phyloP scores from a whole-genome alignment of 2,113 vertebrate genomes.

The Lota lota region DNA sequence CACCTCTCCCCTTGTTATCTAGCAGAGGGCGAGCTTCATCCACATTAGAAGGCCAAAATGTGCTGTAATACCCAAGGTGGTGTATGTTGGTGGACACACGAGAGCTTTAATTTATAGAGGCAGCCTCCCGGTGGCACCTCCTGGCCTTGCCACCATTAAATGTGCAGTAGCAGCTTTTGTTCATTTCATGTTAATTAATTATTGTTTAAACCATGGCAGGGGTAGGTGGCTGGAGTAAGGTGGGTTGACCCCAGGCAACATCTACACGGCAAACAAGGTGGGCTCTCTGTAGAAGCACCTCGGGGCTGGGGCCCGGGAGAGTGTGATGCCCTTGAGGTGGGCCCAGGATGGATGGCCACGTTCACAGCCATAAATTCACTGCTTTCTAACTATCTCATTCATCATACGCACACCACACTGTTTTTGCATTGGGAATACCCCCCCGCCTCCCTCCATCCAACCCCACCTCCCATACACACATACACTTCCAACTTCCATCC shows the following conservation, averaged over 20 bases:
- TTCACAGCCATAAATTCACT: conserved; percentile 67
- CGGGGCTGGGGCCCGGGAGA: conserved; percentile 11
- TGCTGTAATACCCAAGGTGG: conserved; percentile 53
- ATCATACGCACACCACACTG: conserved; percentile 64
- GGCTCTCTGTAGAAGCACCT: conserved; percentile 32
- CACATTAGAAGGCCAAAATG: conserved; percentile 27
- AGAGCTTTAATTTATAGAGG: conserved; percentile 55
- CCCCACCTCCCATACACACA: conserved; percentile 4
- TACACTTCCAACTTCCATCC: conserved; percentile 16
- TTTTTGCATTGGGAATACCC: conserved; percentile 14
- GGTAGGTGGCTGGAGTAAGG: neutral
- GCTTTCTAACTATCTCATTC: conserved; percentile 69
- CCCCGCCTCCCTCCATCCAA: neutral
- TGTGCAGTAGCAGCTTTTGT: conserved; percentile 58
- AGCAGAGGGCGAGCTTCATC: conserved; percentile 24
- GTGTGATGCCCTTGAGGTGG: conserved; percentile 66
- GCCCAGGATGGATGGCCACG: conserved; percentile 61
- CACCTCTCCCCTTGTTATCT: conserved; percentile 25
- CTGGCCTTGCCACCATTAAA: conserved; percentile 58
- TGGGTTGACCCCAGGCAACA: conserved; percentile 2
- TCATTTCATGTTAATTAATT: conserved; percentile 57
- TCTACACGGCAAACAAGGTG: neutral
- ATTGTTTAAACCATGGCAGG: conserved; percentile 23
- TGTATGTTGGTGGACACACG: conserved; percentile 46
- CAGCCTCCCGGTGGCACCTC: conserved; percentile 33